Evolutionary conservation across 2,888 invertebrate genomes (phyloP), one percentile per base, ranked within the genome.

Genomic region (Malthinus flaveolus): DNA sequence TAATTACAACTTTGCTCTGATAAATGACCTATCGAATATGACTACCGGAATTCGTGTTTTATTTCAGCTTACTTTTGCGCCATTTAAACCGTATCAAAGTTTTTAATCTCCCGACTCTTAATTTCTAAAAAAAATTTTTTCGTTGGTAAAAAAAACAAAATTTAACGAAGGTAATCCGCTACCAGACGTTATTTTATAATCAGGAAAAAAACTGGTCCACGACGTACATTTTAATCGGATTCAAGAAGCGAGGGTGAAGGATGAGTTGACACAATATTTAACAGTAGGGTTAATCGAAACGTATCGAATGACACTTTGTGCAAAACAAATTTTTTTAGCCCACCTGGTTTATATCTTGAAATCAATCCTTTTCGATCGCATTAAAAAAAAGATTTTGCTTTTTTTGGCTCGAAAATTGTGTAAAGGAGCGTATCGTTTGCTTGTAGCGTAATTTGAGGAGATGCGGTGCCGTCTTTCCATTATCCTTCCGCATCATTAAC

Each of bases 401-500:
- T 23, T 23, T 23, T 23, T 23, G 2, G 23, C 63, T 66, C 66
- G 61, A 66, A 68, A 66, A 68, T 68, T 66, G 66, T 65, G 62
- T 66, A 69, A 69, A 63, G 67, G 66, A 65, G 64, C 68, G 65
- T 63, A 62, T 68, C 65, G 66, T 65, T 23, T 64, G 67, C 57
- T 35, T 49, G 50, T 39, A 42, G 59, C 59, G 68, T 66, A 68
- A 68, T 59, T 55, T 61, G 65, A 68, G 65, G 58, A 59, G 66
- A 63, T 61, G 65, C 32, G 55, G 59, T 49, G 47, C 60, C 44
- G 62, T 51, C 62, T 48, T 48, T 50, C 37, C 36, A 55, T 50
- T 56, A 50, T 63, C 34, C 39, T 59, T 59, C 48, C 55, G 63
- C 63, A 49, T 62, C 63, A 65, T 65, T 65, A 63, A 58, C 48